Evolutionary conservation across 2,888 invertebrate genomes (phyloP), one percentile per base, ranked within the genome.

Genomic region (Habroteleia sp.): DNA sequence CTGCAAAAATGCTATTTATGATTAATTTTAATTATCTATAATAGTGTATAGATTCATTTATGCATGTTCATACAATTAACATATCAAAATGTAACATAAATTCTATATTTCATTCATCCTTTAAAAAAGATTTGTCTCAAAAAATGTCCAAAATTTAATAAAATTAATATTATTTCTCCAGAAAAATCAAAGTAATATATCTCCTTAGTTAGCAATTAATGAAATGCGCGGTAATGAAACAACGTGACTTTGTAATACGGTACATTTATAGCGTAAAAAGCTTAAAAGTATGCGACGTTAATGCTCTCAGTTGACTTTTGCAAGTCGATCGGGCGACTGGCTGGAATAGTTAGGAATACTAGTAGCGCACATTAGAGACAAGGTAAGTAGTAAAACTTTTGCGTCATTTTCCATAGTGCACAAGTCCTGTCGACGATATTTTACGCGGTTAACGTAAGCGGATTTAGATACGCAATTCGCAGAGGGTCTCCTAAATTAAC

Each of bases 401-500:
- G 65, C 69, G 71, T 71, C 60, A 75, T 71, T 75, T 66, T 16
- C 63, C 44, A 46, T n/a, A 31, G 35, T 27, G 52, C 63, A 39
- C 68, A 14, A 35, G 8, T 41, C 52, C 39, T 29, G 11, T 23
- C 50, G 44, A 35, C 66, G 20, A 75, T 71, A 75, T 75, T 75
- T 73, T 58, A 72, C 58, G 80, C 82, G 81, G 82, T 84, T 83
- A 83, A 80, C 80, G 77, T 80, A 75, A 79, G 75, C 77, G 76
- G 78, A 78, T 78, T 77, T 76, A 71, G 60, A 65, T 48, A 69
- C 52, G 60, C 72, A 56, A 50, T 16, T 66, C 63, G 71, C 71
- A 56, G 54, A 60, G 31, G 44, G 20, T 54, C 65, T 60, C 54
- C 44, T 65, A 75, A 75, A 71, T 71, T 65, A 69, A 60, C 69